A percentile compares a stretch with the other conserved stretches of the same genome.
Conservation (phyloP, 2,888 invertebrate species). For the Rhingia campestris region DNA sequence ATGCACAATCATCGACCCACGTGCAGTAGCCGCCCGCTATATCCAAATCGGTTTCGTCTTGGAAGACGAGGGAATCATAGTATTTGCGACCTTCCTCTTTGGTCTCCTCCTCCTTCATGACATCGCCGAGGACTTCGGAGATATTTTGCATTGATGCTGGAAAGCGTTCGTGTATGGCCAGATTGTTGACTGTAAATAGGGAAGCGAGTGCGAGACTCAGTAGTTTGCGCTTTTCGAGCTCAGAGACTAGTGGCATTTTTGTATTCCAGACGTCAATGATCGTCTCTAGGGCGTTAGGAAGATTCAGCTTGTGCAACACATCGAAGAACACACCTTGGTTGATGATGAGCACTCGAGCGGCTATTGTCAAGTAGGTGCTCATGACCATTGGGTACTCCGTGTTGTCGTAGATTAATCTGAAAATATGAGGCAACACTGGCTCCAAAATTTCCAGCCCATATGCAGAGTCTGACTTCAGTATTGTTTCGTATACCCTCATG, state of each 20-base stretch:
- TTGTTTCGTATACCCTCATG: slow-evolving; percentile 89
- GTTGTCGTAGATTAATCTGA: slow-evolving; percentile 87
- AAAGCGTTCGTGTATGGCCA: slow-evolving; percentile 88
- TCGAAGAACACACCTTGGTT: slow-evolving; percentile 87
- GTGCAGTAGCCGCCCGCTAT: slow-evolving; percentile 77
- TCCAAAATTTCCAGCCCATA: slow-evolving; percentile 89
- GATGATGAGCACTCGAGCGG: slow-evolving; percentile 90
- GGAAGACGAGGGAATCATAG: slow-evolving; percentile 82
- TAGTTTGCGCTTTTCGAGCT: slow-evolving; percentile 92
- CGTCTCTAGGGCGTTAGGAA: slow-evolving; percentile 87
- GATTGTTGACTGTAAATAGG: slow-evolving; percentile 87
- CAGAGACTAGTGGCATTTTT: slow-evolving; percentile 90
- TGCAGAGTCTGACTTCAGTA: slow-evolving; percentile 88
- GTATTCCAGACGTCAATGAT: slow-evolving; percentile 91
- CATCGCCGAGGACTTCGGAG: slow-evolving; percentile 90
- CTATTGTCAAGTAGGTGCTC: slow-evolving; percentile 90
- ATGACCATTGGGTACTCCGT: slow-evolving; percentile 89
- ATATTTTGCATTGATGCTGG: slow-evolving; percentile 89
- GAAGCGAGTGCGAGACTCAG: slow-evolving; percentile 89
- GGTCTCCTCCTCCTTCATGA: slow-evolving; percentile 89
- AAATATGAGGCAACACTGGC: slow-evolving; percentile 85
- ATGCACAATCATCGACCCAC: slow-evolving; percentile 84
- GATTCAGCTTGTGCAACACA: slow-evolving; percentile 83
- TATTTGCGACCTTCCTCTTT: slow-evolving; percentile 84
- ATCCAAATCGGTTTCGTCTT: slow-evolving; percentile 81